Base-by-base conservation (phyloP, 2,888 invertebrate species). In the Drosophila phalerata region DNA sequence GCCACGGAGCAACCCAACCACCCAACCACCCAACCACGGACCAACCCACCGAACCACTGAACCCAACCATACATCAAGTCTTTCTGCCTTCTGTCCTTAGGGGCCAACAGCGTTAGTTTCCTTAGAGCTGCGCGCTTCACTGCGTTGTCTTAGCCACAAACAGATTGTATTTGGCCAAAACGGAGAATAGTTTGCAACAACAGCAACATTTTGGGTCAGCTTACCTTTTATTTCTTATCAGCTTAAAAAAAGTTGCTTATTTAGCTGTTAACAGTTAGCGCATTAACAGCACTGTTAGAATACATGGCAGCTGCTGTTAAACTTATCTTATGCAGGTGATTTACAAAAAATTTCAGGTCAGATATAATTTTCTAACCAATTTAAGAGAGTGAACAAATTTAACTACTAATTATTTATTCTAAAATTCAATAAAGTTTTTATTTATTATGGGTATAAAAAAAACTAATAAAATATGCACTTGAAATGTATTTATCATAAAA, bases 11-110 rank as follows among this genome's bases (percentile, higher is more conserved):
- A 11, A 22, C 11, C 38, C 45, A 15, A 55, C 17, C 48, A 28
- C 11, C n/a, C 30, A 28, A 37, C n/a, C n/a, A 37, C 15, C 13
- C 9, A 11, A 28, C 22, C 13, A 0, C 11, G 45, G 5, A 15
- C 5, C 11, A 30, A n/a, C 52, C 37, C 37, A 25, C 38, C 30
- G 49, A 19, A 8, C 11, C 64, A 30, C 25, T 22, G 13, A 45
- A 45, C 43, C 34, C 55, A 49, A 25, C 57, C 71, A 85, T 88
- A 79, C 71, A 85, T 88, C 82, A 85, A 85, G n/a, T n/a, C 53
- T 76, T 43, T 42, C 48, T 45, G 32, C 25, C 72, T 38, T 38
- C 32, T 34, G 25, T 38, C 52, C 57, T 15, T 22, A 13, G 58
- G 58, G 62, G 48, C 43, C 43, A 63, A 34, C 62, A n/a, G 58